Conservation (phyloP, 1,140 invertebrate genomes). For the Drosophila triauraria region DNA sequence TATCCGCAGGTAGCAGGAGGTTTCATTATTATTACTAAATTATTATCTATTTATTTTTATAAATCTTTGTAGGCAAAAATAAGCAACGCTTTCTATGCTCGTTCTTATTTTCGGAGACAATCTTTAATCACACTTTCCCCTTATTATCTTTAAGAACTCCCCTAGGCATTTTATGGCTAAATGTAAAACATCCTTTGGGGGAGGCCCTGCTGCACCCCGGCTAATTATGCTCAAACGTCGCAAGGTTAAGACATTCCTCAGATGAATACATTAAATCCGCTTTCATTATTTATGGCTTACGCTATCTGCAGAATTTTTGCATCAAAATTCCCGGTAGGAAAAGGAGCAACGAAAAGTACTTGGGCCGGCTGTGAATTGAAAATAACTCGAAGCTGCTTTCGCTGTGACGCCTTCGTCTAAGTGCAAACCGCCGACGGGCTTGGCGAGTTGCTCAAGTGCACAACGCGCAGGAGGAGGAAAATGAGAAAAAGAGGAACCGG, state of each 20-base stretch:
- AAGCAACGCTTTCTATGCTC: no score
- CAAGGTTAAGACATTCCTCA: constrained; percentile 28
- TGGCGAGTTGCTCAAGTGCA: constrained; percentile 44
- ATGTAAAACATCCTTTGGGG: constrained; percentile 7
- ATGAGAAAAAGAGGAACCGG: not conserved
- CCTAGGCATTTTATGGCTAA: no score
- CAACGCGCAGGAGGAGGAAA: not conserved
- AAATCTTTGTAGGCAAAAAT: no score
- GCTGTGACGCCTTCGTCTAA: constrained; percentile 59
- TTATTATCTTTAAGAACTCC: not conserved
- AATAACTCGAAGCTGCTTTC: constrained; percentile 68
- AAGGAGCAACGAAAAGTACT: constrained; percentile 18
- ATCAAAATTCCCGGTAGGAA: constrained; percentile 21
- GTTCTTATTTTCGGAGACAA: not conserved
- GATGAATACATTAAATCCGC: constrained; percentile 44
- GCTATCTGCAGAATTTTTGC: constrained; percentile 30
- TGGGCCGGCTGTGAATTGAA: constrained; percentile 37
- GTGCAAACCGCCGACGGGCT: constrained; percentile 50
- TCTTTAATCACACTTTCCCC: not conserved
- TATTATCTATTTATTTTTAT: no score
- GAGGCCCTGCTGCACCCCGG: not conserved
- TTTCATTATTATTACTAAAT: no score
- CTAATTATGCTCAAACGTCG: constrained; percentile 33
- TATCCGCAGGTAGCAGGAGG: no score
- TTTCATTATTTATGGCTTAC: constrained; percentile 48